These are phyloP conservation scores for Cheilosia scutellata DNA, from an alignment of 2,888 invertebrate species.

Conservation along the genomic window DNA sequence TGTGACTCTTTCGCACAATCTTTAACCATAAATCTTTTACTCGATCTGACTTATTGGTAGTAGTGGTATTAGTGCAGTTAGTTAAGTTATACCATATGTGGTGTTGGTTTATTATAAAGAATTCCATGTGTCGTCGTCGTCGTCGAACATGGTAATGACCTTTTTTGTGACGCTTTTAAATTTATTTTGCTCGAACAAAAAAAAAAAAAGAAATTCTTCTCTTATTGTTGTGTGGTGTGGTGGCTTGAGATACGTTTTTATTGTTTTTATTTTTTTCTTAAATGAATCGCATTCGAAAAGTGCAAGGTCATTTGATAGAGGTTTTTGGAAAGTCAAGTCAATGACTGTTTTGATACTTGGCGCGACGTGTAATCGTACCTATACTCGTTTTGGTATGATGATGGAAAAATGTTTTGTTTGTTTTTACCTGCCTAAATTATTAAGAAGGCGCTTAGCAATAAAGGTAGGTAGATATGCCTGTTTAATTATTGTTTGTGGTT, in stretches of 20 bases:
- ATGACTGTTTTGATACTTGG: slow-evolving; percentile 44
- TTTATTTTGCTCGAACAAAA: background rate
- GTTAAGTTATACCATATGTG: slow-evolving; percentile 36
- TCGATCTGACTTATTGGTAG: slow-evolving; percentile 17
- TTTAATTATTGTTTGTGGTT: slow-evolving; percentile 49
- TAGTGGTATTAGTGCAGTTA: slow-evolving; percentile 30
- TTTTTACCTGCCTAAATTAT: slow-evolving; percentile 13
- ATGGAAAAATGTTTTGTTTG: slow-evolving; percentile 34
- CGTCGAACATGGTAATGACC: slow-evolving; percentile 60
- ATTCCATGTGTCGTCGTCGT: slow-evolving; percentile 32
- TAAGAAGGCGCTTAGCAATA: slow-evolving; percentile 28
- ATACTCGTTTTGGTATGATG: slow-evolving; percentile 1
- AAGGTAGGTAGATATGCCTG: slow-evolving; percentile 60
- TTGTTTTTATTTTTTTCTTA: background rate
- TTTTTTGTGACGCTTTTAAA: slow-evolving; percentile 48
- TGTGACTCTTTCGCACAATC: slow-evolving; percentile 38
- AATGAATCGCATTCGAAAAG: slow-evolving; percentile 59
- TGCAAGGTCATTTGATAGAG: slow-evolving; percentile 52
- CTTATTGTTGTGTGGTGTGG: background rate
- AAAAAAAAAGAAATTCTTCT: slow-evolving; percentile 21
- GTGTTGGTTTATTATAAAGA: slow-evolving; percentile 29
- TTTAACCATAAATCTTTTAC: slow-evolving; percentile 49
- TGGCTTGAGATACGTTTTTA: background rate
- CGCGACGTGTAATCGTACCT: slow-evolving; percentile 21
- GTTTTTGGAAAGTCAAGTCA: slow-evolving; percentile 46